phyloP scores from a whole-genome alignment of 1,140 invertebrate species.

The Nebria ingens region DNA sequence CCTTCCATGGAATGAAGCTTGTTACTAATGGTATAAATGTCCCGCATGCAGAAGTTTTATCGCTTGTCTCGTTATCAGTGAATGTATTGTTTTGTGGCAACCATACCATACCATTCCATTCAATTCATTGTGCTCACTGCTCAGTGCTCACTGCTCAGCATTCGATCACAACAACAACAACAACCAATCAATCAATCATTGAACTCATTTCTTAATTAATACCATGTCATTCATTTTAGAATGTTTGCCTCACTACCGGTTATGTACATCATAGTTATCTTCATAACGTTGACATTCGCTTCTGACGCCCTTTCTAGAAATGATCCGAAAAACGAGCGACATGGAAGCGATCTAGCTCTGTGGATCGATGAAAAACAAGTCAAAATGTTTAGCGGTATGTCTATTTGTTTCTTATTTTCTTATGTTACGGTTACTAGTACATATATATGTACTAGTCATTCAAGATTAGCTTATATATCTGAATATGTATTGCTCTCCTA shows the following conservation, averaged over 20 bases:
- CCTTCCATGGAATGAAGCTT: constrained; percentile 7
- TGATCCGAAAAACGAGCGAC: constrained; percentile 31
- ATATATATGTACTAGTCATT: neutral
- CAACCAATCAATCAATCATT: no score
- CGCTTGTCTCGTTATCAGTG: no score
- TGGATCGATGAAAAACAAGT: constrained; percentile 85
- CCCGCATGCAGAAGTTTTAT: neutral
- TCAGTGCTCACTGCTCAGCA: no score
- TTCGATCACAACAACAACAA: no score
- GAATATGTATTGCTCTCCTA: no score
- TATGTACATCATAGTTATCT: neutral
- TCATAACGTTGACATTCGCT: neutral
- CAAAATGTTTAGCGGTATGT: constrained; percentile 77
- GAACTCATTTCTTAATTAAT: no score
- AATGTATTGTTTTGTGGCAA: no score
- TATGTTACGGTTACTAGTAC: no score
- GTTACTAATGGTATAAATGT: constrained; percentile 7
- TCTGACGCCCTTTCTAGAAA: constrained; percentile 16
- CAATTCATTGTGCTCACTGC: no score
- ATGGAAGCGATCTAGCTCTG: constrained; percentile 58
- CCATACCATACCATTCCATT: no score
- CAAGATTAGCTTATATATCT: no score
- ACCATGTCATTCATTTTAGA: neutral
- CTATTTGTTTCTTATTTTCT: neutral
- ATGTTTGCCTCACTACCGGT: neutral